Conservation (phyloP, 2,888 invertebrate species). For the Clanis bilineata region DNA sequence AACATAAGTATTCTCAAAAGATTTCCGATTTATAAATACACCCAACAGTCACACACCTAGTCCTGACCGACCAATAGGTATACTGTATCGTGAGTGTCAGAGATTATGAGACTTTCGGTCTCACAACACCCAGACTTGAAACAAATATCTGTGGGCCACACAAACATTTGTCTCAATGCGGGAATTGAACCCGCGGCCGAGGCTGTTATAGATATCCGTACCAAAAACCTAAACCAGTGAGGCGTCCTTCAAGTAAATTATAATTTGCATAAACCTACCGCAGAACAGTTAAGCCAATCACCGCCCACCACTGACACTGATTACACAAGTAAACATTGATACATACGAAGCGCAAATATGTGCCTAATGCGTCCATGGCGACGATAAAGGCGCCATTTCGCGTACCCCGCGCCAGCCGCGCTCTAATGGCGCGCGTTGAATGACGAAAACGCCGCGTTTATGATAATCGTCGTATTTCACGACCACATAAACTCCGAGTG, state of each 20-base stretch:
- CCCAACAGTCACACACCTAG: too few relatives aligned
- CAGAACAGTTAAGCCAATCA: not conserved
- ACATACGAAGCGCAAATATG: constrained; percentile 30
- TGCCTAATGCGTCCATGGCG: constrained; percentile 31
- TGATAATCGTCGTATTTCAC: constrained; percentile 72
- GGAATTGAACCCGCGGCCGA: too few relatives aligned
- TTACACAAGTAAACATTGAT: constrained; percentile 26
- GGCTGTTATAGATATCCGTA: too few relatives aligned
- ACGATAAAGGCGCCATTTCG: constrained; percentile 36
- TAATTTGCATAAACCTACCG: not conserved
- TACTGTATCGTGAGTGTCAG: too few relatives aligned
- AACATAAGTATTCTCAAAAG: too few relatives aligned
- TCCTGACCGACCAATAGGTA: too few relatives aligned
- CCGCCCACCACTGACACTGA: constrained; percentile 5
- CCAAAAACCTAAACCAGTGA: not conserved
- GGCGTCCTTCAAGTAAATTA: not conserved
- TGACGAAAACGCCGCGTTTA: constrained; percentile 70
- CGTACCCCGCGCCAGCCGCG: constrained; percentile 36
- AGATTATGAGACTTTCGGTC: too few relatives aligned
- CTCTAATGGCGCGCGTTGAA: constrained; percentile 56
- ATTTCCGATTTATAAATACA: too few relatives aligned
- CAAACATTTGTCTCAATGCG: too few relatives aligned
- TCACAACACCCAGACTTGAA: too few relatives aligned
- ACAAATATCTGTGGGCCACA: too few relatives aligned
- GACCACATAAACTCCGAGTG: constrained; percentile 56